Base-by-base conservation (phyloP, 2,888 invertebrate genomes). In the Ceramica pisi region DNA sequence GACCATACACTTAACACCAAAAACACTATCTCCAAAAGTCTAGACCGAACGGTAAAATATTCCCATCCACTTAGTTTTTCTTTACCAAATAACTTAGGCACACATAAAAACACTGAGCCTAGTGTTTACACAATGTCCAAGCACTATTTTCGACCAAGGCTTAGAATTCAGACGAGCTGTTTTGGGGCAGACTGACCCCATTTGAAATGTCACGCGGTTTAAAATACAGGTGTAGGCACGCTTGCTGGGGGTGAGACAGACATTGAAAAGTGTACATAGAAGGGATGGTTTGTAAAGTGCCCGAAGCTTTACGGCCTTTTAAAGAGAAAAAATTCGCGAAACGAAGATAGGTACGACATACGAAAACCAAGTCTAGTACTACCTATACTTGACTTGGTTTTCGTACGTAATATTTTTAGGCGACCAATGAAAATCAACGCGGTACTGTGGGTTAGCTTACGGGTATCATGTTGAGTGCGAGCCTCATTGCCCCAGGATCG, bases 181-280 rank as follows among this genome's bases (percentile, higher is more conserved):
- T 83, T 73, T 79, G 31, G 50, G 63, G 2, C 50, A 31, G 38
- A 4, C 23, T 59, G 71, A 79, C 66, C 76, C 72, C 71, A 76
- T 84, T 83, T 70, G 63, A 70, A 84, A 83, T 76, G 84, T 68
- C 74, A 71, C 65, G 59, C 38, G 16, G 53, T 63, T 71, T 80
- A 67, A 80, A 81, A 75, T 67, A 65, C 73, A 73, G 64, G 75
- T 65, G 57, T 63, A 12, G 16, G 60, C 41, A 12, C 19, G 60
- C 41, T 61, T 26, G 21, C 21, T 55, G 2, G n/a, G 31, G 56
- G 50, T 55, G 41, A 31, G 6, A 12, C 50, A 8, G 5, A 1
- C n/a, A 19, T 12, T 0, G 16, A 10, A 1, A 12, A n/a, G 2
- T n/a, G 10, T 38, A 16, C 35, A 44, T n/a, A 81, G 60, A 61